Conservation (phyloP, 1,140 invertebrate genomes). For the Euura saliciscinereae region DNA sequence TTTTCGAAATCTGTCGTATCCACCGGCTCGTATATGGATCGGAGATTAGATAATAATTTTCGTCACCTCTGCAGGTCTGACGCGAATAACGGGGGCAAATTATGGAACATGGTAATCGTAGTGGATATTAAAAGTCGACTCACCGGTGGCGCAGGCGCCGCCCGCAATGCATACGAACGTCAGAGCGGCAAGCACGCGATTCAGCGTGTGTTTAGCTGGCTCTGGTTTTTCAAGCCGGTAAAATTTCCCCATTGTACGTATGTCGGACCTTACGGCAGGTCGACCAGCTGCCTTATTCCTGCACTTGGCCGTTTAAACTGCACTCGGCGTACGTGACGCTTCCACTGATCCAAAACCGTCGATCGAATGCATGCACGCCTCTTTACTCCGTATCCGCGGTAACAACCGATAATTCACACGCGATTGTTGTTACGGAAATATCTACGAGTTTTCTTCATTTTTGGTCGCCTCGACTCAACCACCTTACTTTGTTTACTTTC, state of each 20-base stretch:
- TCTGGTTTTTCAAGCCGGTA: not conserved
- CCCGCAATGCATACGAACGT: slow-evolving; percentile 31
- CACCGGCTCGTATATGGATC: no score
- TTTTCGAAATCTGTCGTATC: no score
- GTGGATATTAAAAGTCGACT: slow-evolving; percentile 13
- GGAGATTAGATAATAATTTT: no score
- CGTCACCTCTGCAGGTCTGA: no score
- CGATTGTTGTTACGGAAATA: not conserved
- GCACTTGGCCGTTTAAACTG: not conserved
- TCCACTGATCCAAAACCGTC: no score
- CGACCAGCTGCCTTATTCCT: not conserved
- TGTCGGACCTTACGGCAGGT: not conserved
- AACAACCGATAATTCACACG: not conserved
- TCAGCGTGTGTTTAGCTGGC: not conserved
- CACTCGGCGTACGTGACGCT: not conserved
- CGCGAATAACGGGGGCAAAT: no score
- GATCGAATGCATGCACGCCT: no score
- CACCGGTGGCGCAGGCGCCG: slow-evolving; percentile 33
- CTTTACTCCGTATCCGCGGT: no score
- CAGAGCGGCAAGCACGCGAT: slow-evolving; percentile 27
- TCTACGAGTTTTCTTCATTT: no score
- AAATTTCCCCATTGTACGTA: not conserved
- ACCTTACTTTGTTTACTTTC: no score
- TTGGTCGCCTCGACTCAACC: no score
- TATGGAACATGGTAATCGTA: no score